Conservation (phyloP, 2,113 vertebrate genomes). For the Cygnus buccinator region DNA sequence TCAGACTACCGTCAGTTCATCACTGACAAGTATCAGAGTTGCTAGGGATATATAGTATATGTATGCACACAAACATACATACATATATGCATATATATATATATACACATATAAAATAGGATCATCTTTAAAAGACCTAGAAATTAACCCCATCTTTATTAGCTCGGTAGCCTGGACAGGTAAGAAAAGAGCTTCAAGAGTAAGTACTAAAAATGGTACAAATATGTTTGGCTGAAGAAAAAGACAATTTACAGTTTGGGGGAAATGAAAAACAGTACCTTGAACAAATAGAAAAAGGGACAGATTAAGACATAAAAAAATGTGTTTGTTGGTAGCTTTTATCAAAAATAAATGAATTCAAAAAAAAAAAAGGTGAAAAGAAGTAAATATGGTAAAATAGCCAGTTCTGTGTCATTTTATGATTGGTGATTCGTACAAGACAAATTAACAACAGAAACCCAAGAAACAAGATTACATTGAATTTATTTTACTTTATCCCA, state of each 20-base stretch:
- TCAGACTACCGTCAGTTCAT: background rate
- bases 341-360: background rate
- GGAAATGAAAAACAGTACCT: background rate
- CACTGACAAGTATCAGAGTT: background rate
- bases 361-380: background rate
- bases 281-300: background rate
- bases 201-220: background rate
- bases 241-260: background rate
- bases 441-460: background rate
- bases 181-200: background rate
- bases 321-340: background rate
- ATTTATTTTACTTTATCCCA: background rate
- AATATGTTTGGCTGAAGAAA: background rate
- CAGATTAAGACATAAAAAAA: background rate
- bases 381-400: background rate
- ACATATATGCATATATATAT: too few relatives aligned
- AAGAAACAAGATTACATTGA: background rate
- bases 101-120: too few relatives aligned
- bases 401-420: background rate
- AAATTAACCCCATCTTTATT: background rate
- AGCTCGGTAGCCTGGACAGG: background rate
- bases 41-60: background rate
- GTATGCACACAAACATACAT: accelerated
- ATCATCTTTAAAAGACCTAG: background rate
- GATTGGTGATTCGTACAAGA: background rate